A percentile compares a stretch with the other conserved stretches of the same genome.
phyloP scores from a whole-genome alignment of 2,113 vertebrate species.

The Rhea americana region DNA sequence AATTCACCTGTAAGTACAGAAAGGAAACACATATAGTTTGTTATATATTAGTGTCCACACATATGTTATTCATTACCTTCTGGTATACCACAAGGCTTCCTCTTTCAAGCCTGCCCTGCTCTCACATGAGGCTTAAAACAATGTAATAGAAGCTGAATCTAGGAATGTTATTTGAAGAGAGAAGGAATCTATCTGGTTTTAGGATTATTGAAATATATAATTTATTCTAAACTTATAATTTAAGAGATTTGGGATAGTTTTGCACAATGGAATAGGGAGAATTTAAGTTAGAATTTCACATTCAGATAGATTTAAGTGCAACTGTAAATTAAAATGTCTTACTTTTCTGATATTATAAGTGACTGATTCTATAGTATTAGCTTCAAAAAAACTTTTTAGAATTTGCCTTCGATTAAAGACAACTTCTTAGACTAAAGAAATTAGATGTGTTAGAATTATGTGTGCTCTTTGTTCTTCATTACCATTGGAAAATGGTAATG shows the following conservation, averaged over 20 bases:
- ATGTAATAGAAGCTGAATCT: not conserved
- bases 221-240: not conserved
- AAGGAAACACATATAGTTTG: not conserved
- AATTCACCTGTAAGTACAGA: not conserved
- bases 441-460: not conserved
- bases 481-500: not conserved
- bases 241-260: not conserved
- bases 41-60: not conserved
- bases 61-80: not conserved
- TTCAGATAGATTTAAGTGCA: fast-evolving
- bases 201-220: not conserved
- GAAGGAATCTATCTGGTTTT: not conserved
- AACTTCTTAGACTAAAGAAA: not conserved
- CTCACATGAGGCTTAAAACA: not conserved
- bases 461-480: not conserved
- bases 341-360: not conserved
- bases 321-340: not conserved
- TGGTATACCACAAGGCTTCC: not conserved
- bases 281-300: not conserved
- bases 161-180: not conserved
- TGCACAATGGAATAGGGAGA: not conserved
- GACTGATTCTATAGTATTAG: not conserved
- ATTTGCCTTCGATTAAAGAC: not conserved
- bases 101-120: not conserved
- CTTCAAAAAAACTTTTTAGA: not conserved